phyloP scores from a whole-genome alignment of 2,797 vertebrate genomes.

The Chelonia mydas region DNA sequence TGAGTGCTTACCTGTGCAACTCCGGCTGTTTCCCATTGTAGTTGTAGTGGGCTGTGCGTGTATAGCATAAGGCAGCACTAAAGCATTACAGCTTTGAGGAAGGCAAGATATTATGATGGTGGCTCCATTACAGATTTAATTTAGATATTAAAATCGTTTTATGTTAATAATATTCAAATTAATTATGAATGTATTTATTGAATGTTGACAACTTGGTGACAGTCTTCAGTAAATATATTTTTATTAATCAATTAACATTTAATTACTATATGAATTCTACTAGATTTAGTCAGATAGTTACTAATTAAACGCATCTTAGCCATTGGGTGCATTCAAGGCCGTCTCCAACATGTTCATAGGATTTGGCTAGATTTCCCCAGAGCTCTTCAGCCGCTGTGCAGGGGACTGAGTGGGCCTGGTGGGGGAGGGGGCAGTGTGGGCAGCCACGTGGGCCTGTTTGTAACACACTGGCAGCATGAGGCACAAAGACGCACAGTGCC shows the following conservation, averaged over 20 bases:
- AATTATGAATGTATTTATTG: conserved; percentile 61
- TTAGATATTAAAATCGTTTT: conserved; percentile 8
- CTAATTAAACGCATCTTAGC: not conserved
- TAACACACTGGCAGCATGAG: not conserved
- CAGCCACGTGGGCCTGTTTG: not conserved
- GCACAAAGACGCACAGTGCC: not conserved
- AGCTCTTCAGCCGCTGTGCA: fast-evolving
- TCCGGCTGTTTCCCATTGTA: not conserved
- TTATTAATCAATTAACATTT: conserved; percentile 61
- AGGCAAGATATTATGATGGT: not conserved
- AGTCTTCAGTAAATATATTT: conserved; percentile 55
- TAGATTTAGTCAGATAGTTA: conserved; percentile 22
- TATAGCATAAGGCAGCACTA: not conserved
- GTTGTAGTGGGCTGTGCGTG: not conserved
- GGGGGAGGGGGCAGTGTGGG: not conserved
- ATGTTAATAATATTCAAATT: conserved; percentile 47
- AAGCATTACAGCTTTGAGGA: not conserved
- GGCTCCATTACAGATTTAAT: conserved; percentile 17
- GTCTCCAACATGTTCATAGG: fast-evolving
- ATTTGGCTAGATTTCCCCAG: fast-evolving
- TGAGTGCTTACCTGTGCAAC: fast-evolving
- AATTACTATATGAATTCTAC: conserved; percentile 44
- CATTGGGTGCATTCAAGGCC: not conserved
- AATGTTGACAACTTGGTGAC: conserved; percentile 55
- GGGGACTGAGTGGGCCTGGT: not conserved